Conservation (phyloP, 2,113 vertebrate genomes). For the Chloebia gouldiae region DNA sequence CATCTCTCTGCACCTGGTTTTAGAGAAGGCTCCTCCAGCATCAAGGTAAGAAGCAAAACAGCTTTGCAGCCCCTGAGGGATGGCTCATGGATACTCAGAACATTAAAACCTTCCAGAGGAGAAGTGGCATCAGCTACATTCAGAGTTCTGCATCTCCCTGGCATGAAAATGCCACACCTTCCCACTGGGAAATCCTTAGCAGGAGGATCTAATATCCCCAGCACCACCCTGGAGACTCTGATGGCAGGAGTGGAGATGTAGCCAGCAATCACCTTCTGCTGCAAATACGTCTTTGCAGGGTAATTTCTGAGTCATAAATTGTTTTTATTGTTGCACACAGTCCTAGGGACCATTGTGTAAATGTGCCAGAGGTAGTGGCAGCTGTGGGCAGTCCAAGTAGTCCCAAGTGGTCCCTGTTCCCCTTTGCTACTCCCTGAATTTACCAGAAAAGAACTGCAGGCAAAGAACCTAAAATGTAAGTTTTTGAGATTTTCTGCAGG, state of each 20-base stretch:
- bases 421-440: not conserved
- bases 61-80: not conserved
- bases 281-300: not conserved
- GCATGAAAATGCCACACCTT: not conserved
- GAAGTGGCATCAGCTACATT: not conserved
- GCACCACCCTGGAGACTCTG: not conserved
- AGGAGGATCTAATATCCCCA: not conserved
- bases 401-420: not conserved
- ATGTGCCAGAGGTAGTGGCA: not conserved
- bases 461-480: not conserved
- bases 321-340: not conserved
- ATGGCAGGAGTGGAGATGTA: not conserved
- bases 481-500: not conserved
- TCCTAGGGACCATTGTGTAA: not conserved
- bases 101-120: not conserved
- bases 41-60: not conserved
- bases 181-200: not conserved
- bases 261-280: not conserved
- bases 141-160: not conserved
- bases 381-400: rapidly evolving
- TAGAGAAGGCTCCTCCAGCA: not conserved
- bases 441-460: not conserved
- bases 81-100: not conserved
- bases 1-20: not conserved
- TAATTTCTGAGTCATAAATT: not conserved